A percentile compares a stretch with the other conserved stretches of the same genome.
These are phyloP conservation scores for Pithys albifrons DNA, from an alignment of 2,113 vertebrate genomes.

Conservation along the genomic window DNA sequence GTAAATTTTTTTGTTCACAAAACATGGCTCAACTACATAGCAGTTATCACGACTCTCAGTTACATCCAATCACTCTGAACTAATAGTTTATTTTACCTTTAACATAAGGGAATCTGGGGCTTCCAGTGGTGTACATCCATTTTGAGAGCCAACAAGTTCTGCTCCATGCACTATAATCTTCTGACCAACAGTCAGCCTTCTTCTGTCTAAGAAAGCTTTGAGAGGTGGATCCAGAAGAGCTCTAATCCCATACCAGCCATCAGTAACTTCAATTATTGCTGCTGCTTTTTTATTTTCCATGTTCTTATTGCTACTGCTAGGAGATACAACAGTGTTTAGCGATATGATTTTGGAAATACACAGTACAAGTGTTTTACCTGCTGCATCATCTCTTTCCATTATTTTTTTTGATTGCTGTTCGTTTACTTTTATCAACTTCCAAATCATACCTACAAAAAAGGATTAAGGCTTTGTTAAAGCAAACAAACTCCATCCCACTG, in stretches of 20 bases:
- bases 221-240: conserved; percentile 88
- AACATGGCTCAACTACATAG: not conserved
- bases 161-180: conserved; percentile 89
- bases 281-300: conserved; percentile 62
- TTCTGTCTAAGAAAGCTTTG: conserved; percentile 77
- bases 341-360: conserved; percentile 84
- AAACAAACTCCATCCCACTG: not conserved
- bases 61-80: not conserved
- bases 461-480: not conserved
- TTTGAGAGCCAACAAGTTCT: conserved; percentile 87
- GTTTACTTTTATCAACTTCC: conserved; percentile 88
- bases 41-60: not conserved
- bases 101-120: conserved; percentile 91
- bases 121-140: conserved; percentile 89
- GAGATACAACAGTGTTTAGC: conserved; percentile 7
- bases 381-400: conserved; percentile 88
- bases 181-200: conserved; percentile 80
- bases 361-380: conserved; percentile 89
- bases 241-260: conserved; percentile 93
- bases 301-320: conserved; percentile 42
- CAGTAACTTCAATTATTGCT: conserved; percentile 85
- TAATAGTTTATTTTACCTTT: conserved; percentile 80
- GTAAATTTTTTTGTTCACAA: not conserved
- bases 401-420: conserved; percentile 93
- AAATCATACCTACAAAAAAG: conserved; percentile 87